phyloP scores from a whole-genome alignment of 2,113 vertebrate genomes.

The Austrofundulus limnaeus region DNA sequence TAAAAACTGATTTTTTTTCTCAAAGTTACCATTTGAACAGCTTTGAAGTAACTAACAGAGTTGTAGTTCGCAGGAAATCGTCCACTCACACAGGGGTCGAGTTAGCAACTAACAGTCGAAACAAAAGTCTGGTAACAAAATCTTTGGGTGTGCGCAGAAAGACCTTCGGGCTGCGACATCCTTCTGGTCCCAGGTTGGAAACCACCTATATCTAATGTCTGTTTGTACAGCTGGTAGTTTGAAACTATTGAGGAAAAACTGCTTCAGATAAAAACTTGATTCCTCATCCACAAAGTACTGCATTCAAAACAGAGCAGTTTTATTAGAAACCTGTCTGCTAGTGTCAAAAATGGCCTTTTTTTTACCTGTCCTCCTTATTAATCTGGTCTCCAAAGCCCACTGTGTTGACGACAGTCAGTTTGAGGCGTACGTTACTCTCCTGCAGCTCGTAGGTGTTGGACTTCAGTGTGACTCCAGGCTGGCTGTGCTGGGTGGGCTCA shows the following conservation, averaged over 20 bases:
- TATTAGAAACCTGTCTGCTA: not conserved
- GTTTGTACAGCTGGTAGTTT: not conserved
- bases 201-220: conserved; percentile 3
- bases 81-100: conserved; percentile 8
- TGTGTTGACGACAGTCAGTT: conserved; percentile 91
- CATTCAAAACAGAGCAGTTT: not conserved
- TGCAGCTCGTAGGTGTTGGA: conserved; percentile 95
- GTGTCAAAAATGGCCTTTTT: not conserved
- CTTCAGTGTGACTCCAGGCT: conserved; percentile 92
- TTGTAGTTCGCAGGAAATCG: conserved; percentile 17
- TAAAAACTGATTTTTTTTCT: conserved; percentile 1
- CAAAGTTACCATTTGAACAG: conserved; percentile 3
- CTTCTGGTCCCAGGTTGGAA: not conserved
- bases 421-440: conserved; percentile 94
- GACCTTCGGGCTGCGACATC: not conserved
- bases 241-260: not conserved
- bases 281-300: not conserved
- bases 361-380: conserved; percentile 96
- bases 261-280: not conserved
- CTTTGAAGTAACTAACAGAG: conserved; percentile 16
- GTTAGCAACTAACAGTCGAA: not conserved
- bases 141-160: not conserved
- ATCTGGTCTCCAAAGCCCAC: conserved; percentile 97
- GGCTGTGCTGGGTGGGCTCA: conserved; percentile 90
- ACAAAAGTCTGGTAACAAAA: conserved; percentile 15